phyloP scores from a whole-genome alignment of 2,113 vertebrate genomes.

The Nannobrachium achirus region DNA sequence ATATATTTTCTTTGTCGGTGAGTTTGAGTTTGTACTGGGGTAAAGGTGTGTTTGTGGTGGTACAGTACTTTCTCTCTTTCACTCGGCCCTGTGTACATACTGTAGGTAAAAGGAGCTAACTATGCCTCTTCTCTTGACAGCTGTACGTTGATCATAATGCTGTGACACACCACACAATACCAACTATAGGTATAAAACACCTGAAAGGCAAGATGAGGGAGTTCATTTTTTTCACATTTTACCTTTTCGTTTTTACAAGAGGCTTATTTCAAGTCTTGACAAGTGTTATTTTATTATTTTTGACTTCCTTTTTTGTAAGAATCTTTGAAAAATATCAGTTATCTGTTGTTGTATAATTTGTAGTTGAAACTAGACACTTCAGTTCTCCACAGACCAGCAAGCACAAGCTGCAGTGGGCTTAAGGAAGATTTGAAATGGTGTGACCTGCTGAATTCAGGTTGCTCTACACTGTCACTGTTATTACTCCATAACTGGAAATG shows the following conservation, averaged over 20 bases:
- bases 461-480: neutral
- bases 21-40: slow-evolving; percentile 16
- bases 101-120: slow-evolving; percentile 27
- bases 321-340: neutral
- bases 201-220: slow-evolving; percentile 47
- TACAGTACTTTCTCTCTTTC: neutral
- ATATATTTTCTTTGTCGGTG: slow-evolving; percentile 39
- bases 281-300: slow-evolving; percentile 20
- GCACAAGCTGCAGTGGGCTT: slow-evolving; percentile 32
- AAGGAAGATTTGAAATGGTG: slow-evolving; percentile 3
- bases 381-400: slow-evolving; percentile 10
- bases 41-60: neutral
- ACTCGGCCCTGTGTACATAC: slow-evolving; percentile 22
- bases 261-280: slow-evolving; percentile 17
- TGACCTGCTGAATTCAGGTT: slow-evolving; percentile 1
- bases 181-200: too few species aligned
- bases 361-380: neutral
- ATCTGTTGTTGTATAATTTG: neutral
- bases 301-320: slow-evolving; percentile 24
- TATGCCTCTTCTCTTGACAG: slow-evolving; percentile 19
- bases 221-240: slow-evolving; percentile 33
- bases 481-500: slow-evolving; percentile 11
- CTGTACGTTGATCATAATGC: slow-evolving; percentile 29
- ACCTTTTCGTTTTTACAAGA: slow-evolving; percentile 30
- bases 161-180: slow-evolving; percentile 27